phyloP scores from a whole-genome alignment of 2,113 vertebrate species.

The Chlorodrepanis virens region DNA sequence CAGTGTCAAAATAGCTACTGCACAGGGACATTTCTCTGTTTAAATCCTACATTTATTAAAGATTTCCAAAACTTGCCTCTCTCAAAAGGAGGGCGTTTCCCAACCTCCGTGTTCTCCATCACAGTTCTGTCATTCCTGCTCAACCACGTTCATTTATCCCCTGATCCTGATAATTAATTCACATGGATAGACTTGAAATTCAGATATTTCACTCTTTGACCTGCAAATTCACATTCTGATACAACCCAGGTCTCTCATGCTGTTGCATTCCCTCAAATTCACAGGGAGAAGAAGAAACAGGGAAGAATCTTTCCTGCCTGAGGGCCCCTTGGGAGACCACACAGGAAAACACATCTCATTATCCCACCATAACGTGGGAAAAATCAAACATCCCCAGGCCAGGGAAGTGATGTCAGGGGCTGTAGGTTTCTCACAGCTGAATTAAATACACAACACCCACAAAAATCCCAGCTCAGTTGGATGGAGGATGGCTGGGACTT shows the following conservation, averaged over 20 bases:
- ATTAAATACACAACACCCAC: not conserved
- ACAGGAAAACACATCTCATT: not conserved
- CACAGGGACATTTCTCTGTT: not conserved
- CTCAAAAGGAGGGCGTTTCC: not conserved
- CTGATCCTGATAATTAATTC: not conserved
- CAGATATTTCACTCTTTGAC: not conserved
- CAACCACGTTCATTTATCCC: not conserved
- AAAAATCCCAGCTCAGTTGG: not conserved
- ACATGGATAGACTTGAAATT: not conserved
- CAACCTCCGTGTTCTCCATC: rapidly evolving
- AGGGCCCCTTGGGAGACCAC: not conserved
- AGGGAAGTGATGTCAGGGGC: not conserved
- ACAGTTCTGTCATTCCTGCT: not conserved
- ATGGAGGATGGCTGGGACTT: not conserved
- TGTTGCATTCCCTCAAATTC: not conserved
- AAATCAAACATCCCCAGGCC: not conserved
- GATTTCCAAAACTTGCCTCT: not conserved
- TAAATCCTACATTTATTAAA: not conserved
- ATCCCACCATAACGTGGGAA: not conserved
- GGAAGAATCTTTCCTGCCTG: not conserved
- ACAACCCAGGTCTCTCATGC: not conserved
- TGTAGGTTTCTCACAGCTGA: not conserved
- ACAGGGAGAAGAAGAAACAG: not conserved
- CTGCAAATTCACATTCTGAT: not conserved
- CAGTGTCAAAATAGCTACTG: not conserved